A percentile compares a stretch with the other conserved stretches of the same genome.
phyloP scores from a whole-genome alignment of 2,113 vertebrate species.

The Grantiella picta region DNA sequence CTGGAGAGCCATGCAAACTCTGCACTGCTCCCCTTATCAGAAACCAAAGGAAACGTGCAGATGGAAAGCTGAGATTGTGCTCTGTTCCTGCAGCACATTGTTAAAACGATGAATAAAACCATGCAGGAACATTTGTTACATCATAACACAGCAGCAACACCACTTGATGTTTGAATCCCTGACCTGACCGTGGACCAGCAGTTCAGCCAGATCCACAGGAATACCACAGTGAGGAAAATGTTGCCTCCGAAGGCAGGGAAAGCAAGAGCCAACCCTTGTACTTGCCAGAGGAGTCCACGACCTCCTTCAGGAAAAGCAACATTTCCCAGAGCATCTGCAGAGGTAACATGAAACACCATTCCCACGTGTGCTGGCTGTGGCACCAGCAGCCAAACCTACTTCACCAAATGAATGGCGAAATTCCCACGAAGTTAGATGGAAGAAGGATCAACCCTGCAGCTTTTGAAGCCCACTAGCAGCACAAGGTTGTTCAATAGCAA shows the following conservation, averaged over 20 bases:
- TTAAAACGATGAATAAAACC: neutral
- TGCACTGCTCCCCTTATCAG: conserved; percentile 27
- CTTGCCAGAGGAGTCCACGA: neutral
- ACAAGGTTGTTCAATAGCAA: neutral
- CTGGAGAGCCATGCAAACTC: neutral
- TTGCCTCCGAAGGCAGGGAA: neutral
- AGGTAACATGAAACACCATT: neutral
- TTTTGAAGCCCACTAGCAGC: neutral
- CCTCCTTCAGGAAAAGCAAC: neutral
- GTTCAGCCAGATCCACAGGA: neutral
- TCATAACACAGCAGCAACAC: neutral
- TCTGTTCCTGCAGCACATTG: conserved; percentile 15
- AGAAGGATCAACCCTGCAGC: neutral
- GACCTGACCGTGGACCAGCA: neutral
- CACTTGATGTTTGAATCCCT: neutral
- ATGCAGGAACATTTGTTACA: neutral
- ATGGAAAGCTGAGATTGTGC: conserved; percentile 18
- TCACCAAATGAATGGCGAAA: neutral
- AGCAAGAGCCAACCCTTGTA: neutral
- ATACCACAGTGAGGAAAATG: neutral
- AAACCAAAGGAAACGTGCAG: neutral
- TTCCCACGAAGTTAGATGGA: neutral
- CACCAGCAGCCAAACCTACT: neutral
- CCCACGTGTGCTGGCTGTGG: neutral
- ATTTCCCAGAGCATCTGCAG: neutral